These are phyloP conservation scores for Cylloceria caligata DNA, from an alignment of 2,888 invertebrate species.

Conservation along the genomic window DNA sequence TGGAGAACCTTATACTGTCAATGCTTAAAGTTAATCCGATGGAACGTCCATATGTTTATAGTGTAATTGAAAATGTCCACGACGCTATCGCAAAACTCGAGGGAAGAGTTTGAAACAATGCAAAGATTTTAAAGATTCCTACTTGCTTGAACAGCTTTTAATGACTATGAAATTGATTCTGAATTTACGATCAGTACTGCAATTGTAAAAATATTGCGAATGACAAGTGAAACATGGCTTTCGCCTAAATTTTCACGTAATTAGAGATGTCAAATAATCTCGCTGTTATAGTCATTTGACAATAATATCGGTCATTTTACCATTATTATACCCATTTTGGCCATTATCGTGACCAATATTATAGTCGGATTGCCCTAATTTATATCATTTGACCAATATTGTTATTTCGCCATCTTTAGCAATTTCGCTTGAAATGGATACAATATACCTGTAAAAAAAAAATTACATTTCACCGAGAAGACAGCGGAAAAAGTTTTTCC, in stretches of 20 bases:
- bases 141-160: not conserved
- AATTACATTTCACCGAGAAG: not conserved
- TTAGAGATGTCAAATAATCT: not conserved
- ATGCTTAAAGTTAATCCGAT: constrained; percentile 91
- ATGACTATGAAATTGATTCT: not conserved
- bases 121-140: not conserved
- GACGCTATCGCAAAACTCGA: constrained; percentile 87
- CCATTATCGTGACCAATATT: not conserved
- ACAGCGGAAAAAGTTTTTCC: not conserved
- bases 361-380: not conserved
- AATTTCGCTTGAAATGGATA: constrained; percentile 2
- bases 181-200: not conserved
- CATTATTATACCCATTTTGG: not conserved
- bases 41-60: constrained; percentile 91
- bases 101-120: constrained; percentile 85
- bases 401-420: not conserved
- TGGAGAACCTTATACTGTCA: constrained; percentile 89
- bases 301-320: not conserved
- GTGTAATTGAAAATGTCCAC: constrained; percentile 88
- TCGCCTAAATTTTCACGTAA: not conserved
- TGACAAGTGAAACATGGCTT: not conserved
- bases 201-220: not conserved
- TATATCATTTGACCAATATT: not conserved
- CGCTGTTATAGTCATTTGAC: not conserved
- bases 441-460: not conserved